phyloP scores from a whole-genome alignment of 2,888 invertebrate genomes.

The Apantesis nais region DNA sequence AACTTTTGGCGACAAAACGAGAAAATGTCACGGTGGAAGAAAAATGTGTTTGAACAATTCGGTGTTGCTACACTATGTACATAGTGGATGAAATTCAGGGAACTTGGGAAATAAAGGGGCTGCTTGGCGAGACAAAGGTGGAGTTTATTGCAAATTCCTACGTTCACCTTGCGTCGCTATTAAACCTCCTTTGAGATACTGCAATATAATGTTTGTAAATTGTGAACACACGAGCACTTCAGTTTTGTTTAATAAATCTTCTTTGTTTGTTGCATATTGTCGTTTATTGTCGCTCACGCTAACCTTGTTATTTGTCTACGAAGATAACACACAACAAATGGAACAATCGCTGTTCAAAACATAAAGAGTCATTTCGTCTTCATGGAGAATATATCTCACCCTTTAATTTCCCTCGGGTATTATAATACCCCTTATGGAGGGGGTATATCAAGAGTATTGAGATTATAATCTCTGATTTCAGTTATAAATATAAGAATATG shows the following conservation, averaged over 20 bases:
- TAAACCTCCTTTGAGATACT: constrained; percentile 70
- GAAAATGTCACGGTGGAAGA: constrained; percentile 58
- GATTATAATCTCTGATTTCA: constrained; percentile 8
- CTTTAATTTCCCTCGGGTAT: constrained; percentile 12
- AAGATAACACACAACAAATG: constrained; percentile 13
- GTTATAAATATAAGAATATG: constrained; percentile 9
- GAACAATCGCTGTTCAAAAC: constrained; percentile 11
- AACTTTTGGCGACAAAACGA: constrained; percentile 48
- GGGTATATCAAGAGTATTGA: constrained; percentile 7
- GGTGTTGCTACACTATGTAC: constrained; percentile 59
- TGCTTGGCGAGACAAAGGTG: constrained; percentile 74
- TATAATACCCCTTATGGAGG: neutral
- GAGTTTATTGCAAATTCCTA: constrained; percentile 82
- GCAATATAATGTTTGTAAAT: constrained; percentile 57
- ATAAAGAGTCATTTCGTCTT: constrained; percentile 10
- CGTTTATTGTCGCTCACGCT: constrained; percentile 21
- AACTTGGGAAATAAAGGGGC: constrained; percentile 75
- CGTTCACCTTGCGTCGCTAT: constrained; percentile 75
- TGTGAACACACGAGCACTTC: constrained; percentile 29
- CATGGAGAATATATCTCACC: constrained; percentile 7
- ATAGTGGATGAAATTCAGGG: constrained; percentile 75
- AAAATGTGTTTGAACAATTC: constrained; percentile 64
- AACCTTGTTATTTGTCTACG: constrained; percentile 9
- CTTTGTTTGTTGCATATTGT: constrained; percentile 23
- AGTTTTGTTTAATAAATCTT: constrained; percentile 38